Evolutionary conservation across 2,797 vertebrate species (phyloP).

Genomic region (Heliangelus exortis): DNA sequence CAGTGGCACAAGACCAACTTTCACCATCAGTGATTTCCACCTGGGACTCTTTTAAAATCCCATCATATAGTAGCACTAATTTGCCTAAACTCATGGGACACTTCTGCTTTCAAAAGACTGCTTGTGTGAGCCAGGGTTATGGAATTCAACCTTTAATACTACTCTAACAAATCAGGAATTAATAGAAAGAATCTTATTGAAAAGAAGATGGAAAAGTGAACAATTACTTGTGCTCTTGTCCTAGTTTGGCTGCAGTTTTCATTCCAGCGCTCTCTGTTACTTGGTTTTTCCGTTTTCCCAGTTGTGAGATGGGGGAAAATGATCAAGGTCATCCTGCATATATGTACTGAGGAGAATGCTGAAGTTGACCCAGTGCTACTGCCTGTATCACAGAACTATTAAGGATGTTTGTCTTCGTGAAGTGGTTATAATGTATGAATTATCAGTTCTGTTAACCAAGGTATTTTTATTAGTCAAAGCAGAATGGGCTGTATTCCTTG

Average conservation of each 20-base stretch:
- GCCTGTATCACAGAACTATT: not conserved
- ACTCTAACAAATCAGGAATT: not conserved
- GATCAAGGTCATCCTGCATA: not conserved
- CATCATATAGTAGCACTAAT: not conserved
- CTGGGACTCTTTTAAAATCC: not conserved
- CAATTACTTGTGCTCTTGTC: not conserved
- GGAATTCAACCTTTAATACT: not conserved
- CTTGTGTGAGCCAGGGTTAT: not conserved
- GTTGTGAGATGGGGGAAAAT: not conserved
- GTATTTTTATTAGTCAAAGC: not conserved
- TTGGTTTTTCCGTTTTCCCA: not conserved
- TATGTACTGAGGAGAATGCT: not conserved
- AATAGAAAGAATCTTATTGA: not conserved
- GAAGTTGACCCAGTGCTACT: not conserved
- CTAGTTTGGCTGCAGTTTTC: not conserved
- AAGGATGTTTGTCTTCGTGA: slow-evolving; percentile 49
- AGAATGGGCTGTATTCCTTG: not conserved
- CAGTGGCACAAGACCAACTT: not conserved
- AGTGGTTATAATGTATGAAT: not conserved
- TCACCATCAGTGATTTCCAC: not conserved
- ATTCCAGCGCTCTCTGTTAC: not conserved
- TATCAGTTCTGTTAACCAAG: not conserved
- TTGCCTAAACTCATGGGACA: not conserved
- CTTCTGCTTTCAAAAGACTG: not conserved
- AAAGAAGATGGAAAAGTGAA: not conserved